Base-by-base conservation (phyloP, 2,797 vertebrate species). In the Cirrhinus mrigala region DNA sequence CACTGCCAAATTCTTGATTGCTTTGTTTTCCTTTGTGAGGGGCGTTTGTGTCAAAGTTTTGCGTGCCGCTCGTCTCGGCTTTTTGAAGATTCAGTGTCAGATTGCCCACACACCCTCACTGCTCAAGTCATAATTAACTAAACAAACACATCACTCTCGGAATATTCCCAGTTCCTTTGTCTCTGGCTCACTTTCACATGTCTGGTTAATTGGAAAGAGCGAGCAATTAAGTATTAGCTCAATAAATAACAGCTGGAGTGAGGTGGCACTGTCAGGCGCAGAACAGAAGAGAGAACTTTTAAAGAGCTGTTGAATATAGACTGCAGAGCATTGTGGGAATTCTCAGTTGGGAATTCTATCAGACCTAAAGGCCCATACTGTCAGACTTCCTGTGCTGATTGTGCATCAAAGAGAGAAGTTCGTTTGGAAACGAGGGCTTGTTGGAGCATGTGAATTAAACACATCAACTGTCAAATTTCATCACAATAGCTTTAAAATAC, bases 211-310 rank as follows among this genome's bases (percentile, higher is more conserved):
- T 89, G 82, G 83, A 89, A 91, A 90, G 87, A 50, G 73, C 78
- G 84, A 85, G 82, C 90, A 93, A 93, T 94, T 91, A 92, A 90
- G 74, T 86, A 89, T 84, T 83, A 89, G 83, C 58, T 90, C 62
- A 86, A 88, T 85, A 76, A 81, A 85, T 87, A 88, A 89, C 81
- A 90, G 88, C 74, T 73, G 80, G 79, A 81, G 33, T 89, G 84
- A 92, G 89, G 86, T 68, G 90, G 91, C 89, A 69, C 89, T 93
- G 91, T 91, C 82, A 81, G 83, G 88, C 80, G 73, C 33, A 37
- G 33, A 87, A 60, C 48, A 48, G 82, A 88, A 83, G 85, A 90
- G 80, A 86, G 81, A 83, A 77, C 84, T 92, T 90, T 90, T 92
- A 88, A 92, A 92, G 88, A 89, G 68, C 58, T 83, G 29, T 83